Evolutionary conservation across 2,113 vertebrate species (phyloP), one percentile per base, ranked within the genome.

Genomic region (Actenoides hombroni): DNA sequence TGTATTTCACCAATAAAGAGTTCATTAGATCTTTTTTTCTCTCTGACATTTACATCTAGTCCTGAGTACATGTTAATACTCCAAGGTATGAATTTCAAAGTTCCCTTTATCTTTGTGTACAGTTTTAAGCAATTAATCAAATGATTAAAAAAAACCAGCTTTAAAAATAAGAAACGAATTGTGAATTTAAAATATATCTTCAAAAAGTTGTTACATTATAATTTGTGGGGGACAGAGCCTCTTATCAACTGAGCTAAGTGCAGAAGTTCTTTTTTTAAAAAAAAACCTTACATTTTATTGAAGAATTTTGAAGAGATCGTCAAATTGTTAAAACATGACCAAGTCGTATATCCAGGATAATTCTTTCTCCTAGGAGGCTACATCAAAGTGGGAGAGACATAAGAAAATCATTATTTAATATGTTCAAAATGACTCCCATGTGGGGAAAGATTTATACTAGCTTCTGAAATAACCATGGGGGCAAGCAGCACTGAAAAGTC

Each of bases 81-180:
- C 96, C 29, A 89, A 98, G 91, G 94, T 98, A 97, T 95, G 94
- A 86, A 97, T 97, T 97, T 98, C 97, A 97, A 97, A 97, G 95
- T 97, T 97, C 78, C 95, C 94, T 97, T 97, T 97, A 93, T 97
- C 96, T 98, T 96, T 94, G 81, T 88, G 94, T 95, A 97, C 86
- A 85, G 57, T 97, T 97, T 98, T 97, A 92, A 97, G 87, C 94
- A 97, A 97, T 97, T 96, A 97, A 96, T 97, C 84, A 97, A 96
- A 88, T 79, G 93, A 80, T 96, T 97, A 88, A 96, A 46, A 46
- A 46, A 91, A 92, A 97, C 84, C 70, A 73, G 68, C 84, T 96
- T 92, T 96, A 93, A 94, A 96, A 92, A 82, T 75, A 94, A 91
- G 95, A 74, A 85, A 93, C 4, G 23, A 61, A 95, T 51, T 12